Percentiles rank a stretch among this genome's conserved stretches.
Conservation (phyloP, 1,140 invertebrate species). For the Ditylenchus dipsaci region DNA sequence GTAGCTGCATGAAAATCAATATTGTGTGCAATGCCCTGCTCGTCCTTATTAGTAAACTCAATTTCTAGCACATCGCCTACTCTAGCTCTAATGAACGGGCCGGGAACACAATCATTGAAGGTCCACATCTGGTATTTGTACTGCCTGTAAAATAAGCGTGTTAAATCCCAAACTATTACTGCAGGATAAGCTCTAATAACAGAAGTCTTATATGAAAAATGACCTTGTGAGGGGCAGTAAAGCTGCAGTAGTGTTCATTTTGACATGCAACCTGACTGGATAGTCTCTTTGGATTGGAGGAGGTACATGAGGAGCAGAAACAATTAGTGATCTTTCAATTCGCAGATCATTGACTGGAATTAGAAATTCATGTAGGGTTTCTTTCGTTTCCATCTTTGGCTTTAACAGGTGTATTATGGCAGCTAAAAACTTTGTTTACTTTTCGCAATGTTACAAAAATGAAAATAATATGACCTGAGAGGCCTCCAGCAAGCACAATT, state of each 20-base stretch:
- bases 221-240: neutral
- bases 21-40: slow-evolving; percentile 10
- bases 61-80: slow-evolving; percentile 19
- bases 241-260: slow-evolving; percentile 11
- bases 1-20: slow-evolving; percentile 18
- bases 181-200: too few relatives aligned
- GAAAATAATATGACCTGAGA: too few relatives aligned
- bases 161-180: too few relatives aligned
- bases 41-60: slow-evolving; percentile 16
- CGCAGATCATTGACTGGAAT: neutral
- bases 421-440: too few relatives aligned
- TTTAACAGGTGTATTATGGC: too few relatives aligned
- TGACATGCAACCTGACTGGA: slow-evolving; percentile 11
- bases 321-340: neutral
- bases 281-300: slow-evolving; percentile 16
- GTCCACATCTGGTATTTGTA: slow-evolving; percentile 19
- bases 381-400: too few relatives aligned
- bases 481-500: too few relatives aligned
- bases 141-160: neutral
- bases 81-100: slow-evolving; percentile 21
- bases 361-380: neutral
- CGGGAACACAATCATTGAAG: slow-evolving; percentile 13
- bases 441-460: too few relatives aligned
- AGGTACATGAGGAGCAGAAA: slow-evolving; percentile 15
- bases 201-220: too few relatives aligned